phyloP scores from a whole-genome alignment of 1,140 invertebrate species.

The Ladona fulva region DNA sequence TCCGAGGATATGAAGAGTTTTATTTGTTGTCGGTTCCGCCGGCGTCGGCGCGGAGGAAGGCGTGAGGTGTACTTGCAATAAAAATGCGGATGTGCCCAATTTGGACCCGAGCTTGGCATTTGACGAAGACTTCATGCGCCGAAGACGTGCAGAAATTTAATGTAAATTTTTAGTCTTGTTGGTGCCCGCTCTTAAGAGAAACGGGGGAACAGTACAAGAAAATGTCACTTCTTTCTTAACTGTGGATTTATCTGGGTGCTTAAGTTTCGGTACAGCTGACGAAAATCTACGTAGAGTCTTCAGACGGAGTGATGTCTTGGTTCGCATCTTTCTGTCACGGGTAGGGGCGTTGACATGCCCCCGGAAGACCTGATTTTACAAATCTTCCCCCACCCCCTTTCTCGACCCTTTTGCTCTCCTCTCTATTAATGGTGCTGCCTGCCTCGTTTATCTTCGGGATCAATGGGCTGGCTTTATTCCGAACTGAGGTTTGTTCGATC shows the following conservation, averaged over 20 bases:
- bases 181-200: not conserved
- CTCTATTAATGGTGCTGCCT: not conserved
- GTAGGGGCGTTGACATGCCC: not conserved
- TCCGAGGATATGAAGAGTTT: too few relatives aligned
- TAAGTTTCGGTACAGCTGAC: not conserved
- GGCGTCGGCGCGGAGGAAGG: not conserved
- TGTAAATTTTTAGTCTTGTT: not conserved
- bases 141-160: not conserved
- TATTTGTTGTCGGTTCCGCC: too few relatives aligned
- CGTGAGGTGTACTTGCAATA: not conserved
- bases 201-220: not conserved
- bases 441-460: not conserved
- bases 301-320: not conserved
- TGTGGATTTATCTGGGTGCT: not conserved
- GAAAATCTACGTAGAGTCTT: not conserved
- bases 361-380: not conserved
- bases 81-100: not conserved
- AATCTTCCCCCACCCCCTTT: not conserved
- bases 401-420: not conserved
- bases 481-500: too few relatives aligned
- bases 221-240: not conserved
- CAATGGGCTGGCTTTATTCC: not conserved
- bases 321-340: not conserved
- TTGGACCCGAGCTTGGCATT: not conserved
- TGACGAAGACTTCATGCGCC: not conserved